Base-by-base conservation (phyloP, 2,113 vertebrate genomes). In the Sinosuthora webbiana region DNA sequence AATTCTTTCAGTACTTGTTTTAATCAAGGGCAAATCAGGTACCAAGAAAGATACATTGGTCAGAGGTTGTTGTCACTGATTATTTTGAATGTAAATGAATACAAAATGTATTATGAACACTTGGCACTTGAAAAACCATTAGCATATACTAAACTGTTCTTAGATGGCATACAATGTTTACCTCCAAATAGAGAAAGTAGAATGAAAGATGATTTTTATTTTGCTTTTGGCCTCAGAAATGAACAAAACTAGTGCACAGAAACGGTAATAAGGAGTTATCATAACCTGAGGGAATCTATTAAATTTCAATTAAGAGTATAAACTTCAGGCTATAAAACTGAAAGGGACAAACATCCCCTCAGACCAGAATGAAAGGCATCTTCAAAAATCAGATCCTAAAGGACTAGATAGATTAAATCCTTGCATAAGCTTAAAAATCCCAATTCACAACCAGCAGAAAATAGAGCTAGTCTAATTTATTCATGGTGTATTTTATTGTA, bases 331-430 rank as follows among this genome's bases (percentile, higher is more conserved):
- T 96, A 89, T 90, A 88, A 90, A 97, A 80, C 62, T 87, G 71
- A 95, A 92, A 87, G 81, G 83, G 77, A 89, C 73, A 97, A 98
- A 96, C 93, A 96, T 96, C 93, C 96, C 91, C 94, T 95, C 70
- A 94, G 76, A 89, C 90, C 49, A 92, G 79, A 96, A 97, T 95
- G 83, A 97, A 97, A 97, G 95, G 71, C 87, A 97, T 97, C 96
- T 97, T 95, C 83, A 96, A 98, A 97, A 87, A 83, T 93, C 67
- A 96, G 89, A 92, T 88, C 85, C 90, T 94, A 90, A 91, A 95
- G 94, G 92, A 97, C 87, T 91, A 97, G 78, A 92, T 76, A 97
- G 87, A 96, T 96, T 96, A 97, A 96, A 97, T 95, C 65, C 95
- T 78, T 76, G 83, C 73, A 96, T 85, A 96, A 96, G 27, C 79